Evolutionary conservation across 2,888 invertebrate genomes (phyloP), one percentile per base, ranked within the genome.

Genomic region (Cryptocephalus primarius): DNA sequence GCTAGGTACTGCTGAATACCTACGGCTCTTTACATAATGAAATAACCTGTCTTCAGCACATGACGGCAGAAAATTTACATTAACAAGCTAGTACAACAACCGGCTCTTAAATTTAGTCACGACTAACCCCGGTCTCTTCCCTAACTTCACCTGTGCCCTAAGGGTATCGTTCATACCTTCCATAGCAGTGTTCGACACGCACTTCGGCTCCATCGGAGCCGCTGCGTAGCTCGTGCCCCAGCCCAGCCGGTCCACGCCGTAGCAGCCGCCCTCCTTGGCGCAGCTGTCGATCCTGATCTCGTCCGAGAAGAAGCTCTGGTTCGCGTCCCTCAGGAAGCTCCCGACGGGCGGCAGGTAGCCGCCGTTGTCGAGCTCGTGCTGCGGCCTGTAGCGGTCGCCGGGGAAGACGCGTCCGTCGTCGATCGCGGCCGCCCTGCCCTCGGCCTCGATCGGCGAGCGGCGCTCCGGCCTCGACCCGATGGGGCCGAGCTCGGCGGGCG

Each of bases 401-500:
- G 39, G 47, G 32, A 50, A 47, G 38, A 42, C 39, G 38, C 52
- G 53, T 40, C 42, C 55, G 44, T 59, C 60, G 8, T 45, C 49
- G 11, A 43, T 44, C 43, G 47, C 32, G 9, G 46, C 40, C 13
- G 14, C 36, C 40, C 40, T 9, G 47, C 45, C 9, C 49, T 49
- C 2, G 46, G 40, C 31, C 9, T 51, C 51, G 9, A 43, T 9
- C 51, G 43, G 31, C 39, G 36, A 40, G 50, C 53, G 32, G 45
- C 51, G 39, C 61, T 53, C 22, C 22, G 6, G 3, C 49, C 67
- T 64, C 1, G 72, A 69, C 10, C 74, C 74, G 43, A 74, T 74
- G 1, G 74, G 74, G 12, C 73, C 72, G 38, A 72, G 56, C 49
- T 68, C 66, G n/a, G 59, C 47, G 6, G 60, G 57, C 9, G 58